Conservation (phyloP, 2,888 invertebrate genomes). For the Agonopterix subpropinquella region DNA sequence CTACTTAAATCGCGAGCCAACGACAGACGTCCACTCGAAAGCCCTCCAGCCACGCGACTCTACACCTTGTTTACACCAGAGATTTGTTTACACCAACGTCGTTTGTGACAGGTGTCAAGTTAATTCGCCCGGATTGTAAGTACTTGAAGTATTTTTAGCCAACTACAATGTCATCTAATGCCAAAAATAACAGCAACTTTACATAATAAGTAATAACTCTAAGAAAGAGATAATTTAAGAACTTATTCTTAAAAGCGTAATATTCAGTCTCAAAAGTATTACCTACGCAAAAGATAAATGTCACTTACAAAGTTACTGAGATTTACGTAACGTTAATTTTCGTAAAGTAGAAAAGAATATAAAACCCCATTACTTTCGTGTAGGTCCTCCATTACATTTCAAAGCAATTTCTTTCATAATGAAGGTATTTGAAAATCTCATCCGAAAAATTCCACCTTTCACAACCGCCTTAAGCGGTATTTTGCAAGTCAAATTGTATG, state of each 20-base stretch:
- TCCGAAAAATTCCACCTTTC: conserved; percentile 23
- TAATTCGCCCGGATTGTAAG: too few species aligned
- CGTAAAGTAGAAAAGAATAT: not conserved
- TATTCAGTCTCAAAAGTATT: not conserved
- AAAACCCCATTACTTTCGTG: conserved; percentile 2
- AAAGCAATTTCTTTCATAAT: conserved; percentile 34
- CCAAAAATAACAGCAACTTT: not conserved
- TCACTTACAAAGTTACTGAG: not conserved
- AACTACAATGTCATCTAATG: not conserved
- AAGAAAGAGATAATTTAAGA: not conserved
- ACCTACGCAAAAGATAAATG: not conserved
- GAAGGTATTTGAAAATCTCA: conserved; percentile 27
- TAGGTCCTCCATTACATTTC: conserved; percentile 9
- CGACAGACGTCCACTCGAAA: too few species aligned
- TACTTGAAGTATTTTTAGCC: not conserved
- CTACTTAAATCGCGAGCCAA: too few species aligned
- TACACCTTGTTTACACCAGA: too few species aligned
- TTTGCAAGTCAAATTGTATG: conserved; percentile 39
- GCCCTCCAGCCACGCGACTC: too few species aligned
- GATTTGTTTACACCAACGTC: too few species aligned
- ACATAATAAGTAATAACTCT: not conserved
- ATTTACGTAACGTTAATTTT: not conserved
- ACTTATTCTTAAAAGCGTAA: not conserved
- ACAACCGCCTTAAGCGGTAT: conserved; percentile 21
- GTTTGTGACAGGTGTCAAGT: too few species aligned